Conservation (phyloP, 2,113 vertebrate genomes). For the Microtus montanus region DNA sequence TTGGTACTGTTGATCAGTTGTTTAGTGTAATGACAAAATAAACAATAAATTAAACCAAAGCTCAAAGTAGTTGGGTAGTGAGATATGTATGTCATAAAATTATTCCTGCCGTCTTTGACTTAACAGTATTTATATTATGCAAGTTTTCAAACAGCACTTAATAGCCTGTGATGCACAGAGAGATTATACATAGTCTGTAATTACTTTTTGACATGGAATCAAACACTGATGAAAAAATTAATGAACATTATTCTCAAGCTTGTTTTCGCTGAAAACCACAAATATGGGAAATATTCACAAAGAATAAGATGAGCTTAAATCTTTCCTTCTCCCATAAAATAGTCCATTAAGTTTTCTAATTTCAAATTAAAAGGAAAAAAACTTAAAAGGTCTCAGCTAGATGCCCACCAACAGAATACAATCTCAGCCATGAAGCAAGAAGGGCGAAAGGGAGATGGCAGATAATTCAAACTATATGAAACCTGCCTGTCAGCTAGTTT, state of each 20-base stretch:
- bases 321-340: constrained; percentile 16
- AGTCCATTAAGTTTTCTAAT: constrained; percentile 15
- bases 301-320: not conserved
- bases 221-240: constrained; percentile 49
- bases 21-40: constrained; percentile 24
- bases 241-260: constrained; percentile 14
- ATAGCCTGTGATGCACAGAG: constrained; percentile 44
- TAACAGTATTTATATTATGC: constrained; percentile 27
- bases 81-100: constrained; percentile 32
- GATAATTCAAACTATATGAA: not conserved
- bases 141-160: constrained; percentile 35
- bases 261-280: constrained; percentile 16
- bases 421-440: not conserved
- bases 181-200: constrained; percentile 34
- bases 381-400: not conserved
- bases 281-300: not conserved
- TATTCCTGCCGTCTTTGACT: constrained; percentile 12
- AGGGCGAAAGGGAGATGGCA: not conserved
- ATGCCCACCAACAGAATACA: not conserved
- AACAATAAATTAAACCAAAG: constrained; percentile 46
- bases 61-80: not conserved
- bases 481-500: not conserved
- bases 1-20: not conserved
- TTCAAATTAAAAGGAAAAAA: not conserved
- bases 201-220: constrained; percentile 49